Percentiles rank a stretch among this genome's conserved stretches.
phyloP scores from a whole-genome alignment of 2,797 vertebrate genomes.

The Crenichthys baileyi region DNA sequence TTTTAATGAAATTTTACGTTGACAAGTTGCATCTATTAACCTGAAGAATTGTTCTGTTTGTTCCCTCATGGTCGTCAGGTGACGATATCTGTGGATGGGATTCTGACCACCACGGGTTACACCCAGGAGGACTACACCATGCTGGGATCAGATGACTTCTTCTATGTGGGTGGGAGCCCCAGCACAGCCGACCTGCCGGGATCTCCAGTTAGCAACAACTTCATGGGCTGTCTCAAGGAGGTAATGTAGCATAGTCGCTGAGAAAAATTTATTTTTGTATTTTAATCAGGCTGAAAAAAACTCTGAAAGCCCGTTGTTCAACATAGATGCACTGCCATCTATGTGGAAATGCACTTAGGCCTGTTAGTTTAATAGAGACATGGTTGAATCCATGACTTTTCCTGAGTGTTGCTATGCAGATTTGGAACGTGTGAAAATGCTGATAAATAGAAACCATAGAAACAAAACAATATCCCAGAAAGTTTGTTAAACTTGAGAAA shows the following conservation, averaged over 20 bases:
- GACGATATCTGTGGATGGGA: slow-evolving; percentile 98
- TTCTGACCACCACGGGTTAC: slow-evolving; percentile 97
- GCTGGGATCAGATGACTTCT: slow-evolving; percentile 98
- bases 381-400: background rate
- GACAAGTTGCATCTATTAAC: no score
- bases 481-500: background rate
- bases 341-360: background rate
- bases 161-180: slow-evolving; percentile 97
- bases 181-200: slow-evolving; percentile 97
- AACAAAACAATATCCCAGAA: background rate
- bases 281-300: background rate
- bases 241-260: slow-evolving; percentile 70
- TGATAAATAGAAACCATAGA: background rate
- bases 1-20: background rate
- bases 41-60: background rate
- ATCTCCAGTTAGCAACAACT: slow-evolving; percentile 98
- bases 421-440: background rate
- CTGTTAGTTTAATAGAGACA: background rate
- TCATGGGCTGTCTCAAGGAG: slow-evolving; percentile 99
- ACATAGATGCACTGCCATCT: background rate
- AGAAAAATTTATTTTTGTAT: background rate
- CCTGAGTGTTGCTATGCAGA: background rate
- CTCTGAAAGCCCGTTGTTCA: background rate
- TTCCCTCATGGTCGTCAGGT: slow-evolving; percentile 81
- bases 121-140: slow-evolving; percentile 99